Percentiles rank a stretch among this genome's conserved stretches.
These are phyloP conservation scores for Etheostoma cragini DNA, from an alignment of 2,113 vertebrate species.

Conservation along the genomic window DNA sequence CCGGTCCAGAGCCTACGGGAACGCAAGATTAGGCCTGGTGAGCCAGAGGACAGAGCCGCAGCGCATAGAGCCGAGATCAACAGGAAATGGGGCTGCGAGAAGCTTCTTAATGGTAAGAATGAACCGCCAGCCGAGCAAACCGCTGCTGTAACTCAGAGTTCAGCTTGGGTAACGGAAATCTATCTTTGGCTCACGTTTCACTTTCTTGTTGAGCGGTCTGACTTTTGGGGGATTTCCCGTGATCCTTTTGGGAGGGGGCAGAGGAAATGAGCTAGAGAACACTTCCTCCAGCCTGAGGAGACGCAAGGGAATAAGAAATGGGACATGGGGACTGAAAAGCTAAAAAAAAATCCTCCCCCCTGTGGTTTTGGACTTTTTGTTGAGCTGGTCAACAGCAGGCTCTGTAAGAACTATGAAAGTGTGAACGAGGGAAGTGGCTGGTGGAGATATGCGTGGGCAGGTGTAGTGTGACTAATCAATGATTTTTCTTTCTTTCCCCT, in stretches of 20 bases:
- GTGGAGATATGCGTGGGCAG: constrained; percentile 66
- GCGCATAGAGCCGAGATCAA: constrained; percentile 91
- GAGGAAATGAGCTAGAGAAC: constrained; percentile 65
- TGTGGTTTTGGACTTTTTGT: constrained; percentile 29
- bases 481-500: constrained; percentile 34
- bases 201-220: constrained; percentile 73
- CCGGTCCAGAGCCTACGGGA: constrained; percentile 56
- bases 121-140: constrained; percentile 61
- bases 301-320: constrained; percentile 34
- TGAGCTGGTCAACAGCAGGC: constrained; percentile 22
- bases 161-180: constrained; percentile 76
- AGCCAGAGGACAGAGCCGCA: constrained; percentile 87
- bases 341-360: background rate
- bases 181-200: constrained; percentile 77
- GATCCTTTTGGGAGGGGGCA: constrained; percentile 37
- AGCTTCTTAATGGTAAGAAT: constrained; percentile 88
- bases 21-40: constrained; percentile 81
- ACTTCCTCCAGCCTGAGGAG: constrained; percentile 57
- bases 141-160: constrained; percentile 52
- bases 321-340: constrained; percentile 13
- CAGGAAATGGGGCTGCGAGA: constrained; percentile 93
- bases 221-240: constrained; percentile 77
- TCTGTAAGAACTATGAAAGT: constrained; percentile 44
- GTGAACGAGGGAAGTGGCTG: constrained; percentile 50
- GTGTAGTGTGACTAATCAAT: constrained; percentile 75